These are phyloP conservation scores for Ceraclea dissimilis DNA, from an alignment of 2,888 invertebrate genomes.

Conservation along the genomic window DNA sequence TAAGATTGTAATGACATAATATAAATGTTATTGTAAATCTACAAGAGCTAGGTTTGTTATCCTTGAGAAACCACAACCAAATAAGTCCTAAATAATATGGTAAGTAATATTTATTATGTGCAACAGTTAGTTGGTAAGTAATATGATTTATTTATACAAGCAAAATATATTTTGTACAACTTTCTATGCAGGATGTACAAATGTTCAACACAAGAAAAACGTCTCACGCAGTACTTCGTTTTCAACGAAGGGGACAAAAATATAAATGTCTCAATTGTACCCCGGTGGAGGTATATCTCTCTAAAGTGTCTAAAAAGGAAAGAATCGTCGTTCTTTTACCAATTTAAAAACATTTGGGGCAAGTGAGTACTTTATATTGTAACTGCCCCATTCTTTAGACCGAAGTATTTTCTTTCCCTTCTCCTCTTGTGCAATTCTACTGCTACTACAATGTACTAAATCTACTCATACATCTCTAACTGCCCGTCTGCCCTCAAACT, in stretches of 20 bases:
- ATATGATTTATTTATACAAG: no score
- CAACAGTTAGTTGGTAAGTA: no score
- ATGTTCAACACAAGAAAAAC: no score
- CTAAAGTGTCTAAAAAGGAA: constrained; percentile 3
- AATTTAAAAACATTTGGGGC: constrained; percentile 18
- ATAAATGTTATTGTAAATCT: no score
- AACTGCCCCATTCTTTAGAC: constrained; percentile 20
- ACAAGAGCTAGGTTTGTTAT: no score
- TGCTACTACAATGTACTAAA: not conserved
- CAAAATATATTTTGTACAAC: no score
- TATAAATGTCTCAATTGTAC: constrained; percentile 9
- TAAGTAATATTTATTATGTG: no score
- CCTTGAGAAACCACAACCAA: no score
- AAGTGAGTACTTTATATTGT: constrained; percentile 11
- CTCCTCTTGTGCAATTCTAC: not conserved
- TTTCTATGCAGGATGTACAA: no score
- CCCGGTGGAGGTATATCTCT: not conserved
- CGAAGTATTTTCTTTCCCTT: constrained; percentile 6
- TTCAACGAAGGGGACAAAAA: not conserved
- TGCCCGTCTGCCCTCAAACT: constrained; percentile 11
- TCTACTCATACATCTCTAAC: constrained; percentile 8
- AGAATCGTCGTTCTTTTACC: constrained; percentile 15
- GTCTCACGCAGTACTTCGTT: no score
- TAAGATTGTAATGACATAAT: no score
- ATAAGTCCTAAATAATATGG: no score